These are phyloP conservation scores for Bombus turneri DNA, from an alignment of 1,140 invertebrate genomes.

Conservation along the genomic window DNA sequence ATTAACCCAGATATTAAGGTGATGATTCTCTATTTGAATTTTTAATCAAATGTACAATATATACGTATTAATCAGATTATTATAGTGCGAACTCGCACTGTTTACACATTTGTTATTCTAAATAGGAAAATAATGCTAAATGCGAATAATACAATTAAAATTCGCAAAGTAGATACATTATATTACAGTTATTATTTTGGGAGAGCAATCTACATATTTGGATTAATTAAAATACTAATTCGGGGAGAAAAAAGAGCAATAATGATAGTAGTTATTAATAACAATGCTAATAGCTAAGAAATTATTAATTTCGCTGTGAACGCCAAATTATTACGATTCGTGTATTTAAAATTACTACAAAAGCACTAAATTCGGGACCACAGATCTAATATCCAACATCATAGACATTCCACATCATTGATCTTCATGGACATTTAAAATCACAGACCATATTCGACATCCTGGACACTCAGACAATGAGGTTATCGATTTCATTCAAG, in stretches of 20 bases:
- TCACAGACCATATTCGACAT: too few relatives aligned
- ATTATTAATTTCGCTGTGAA: not conserved
- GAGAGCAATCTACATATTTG: too few relatives aligned
- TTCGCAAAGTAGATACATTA: not conserved
- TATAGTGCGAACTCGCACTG: not conserved
- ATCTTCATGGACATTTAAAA: too few relatives aligned
- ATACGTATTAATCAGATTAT: not conserved
- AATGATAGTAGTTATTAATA: not conserved
- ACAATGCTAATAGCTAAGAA: not conserved
- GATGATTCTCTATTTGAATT: not conserved
- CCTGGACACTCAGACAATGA: too few relatives aligned
- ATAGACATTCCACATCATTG: too few relatives aligned
- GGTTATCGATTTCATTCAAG: too few relatives aligned
- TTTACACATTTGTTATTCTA: not conserved
- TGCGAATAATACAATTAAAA: not conserved
- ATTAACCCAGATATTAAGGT: not conserved
- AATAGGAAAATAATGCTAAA: not conserved
- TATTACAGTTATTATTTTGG: not conserved
- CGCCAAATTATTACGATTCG: too few relatives aligned
- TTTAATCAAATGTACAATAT: not conserved
- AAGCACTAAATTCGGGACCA: not conserved
- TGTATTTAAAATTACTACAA: not conserved
- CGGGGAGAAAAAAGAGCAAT: fast-evolving
- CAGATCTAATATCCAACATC: too few relatives aligned
- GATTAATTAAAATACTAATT: too few relatives aligned